Conservation (phyloP, 1,140 invertebrate genomes). For the Bactericera cockerelli region DNA sequence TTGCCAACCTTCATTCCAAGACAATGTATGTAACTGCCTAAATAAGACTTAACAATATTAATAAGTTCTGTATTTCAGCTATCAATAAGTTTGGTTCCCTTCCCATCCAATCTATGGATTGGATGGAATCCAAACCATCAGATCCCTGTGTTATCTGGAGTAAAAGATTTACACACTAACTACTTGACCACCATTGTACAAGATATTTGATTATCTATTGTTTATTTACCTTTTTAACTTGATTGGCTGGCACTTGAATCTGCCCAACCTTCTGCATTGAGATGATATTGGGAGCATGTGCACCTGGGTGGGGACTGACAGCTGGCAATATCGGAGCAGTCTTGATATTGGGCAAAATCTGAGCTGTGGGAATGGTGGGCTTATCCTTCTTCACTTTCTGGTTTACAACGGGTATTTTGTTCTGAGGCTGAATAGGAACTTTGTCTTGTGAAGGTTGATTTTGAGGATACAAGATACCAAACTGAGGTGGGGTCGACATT, state of each 20-base stretch:
- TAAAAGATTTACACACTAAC: no score
- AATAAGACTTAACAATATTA: no score
- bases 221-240: conserved; percentile 22
- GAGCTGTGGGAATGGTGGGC: background rate
- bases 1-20: no score
- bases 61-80: no score
- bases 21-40: no score
- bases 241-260: conserved; percentile 21
- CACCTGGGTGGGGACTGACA: background rate
- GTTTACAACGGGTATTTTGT: no score
- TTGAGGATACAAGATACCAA: background rate
- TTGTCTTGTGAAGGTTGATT: background rate
- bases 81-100: no score
- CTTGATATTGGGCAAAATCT: background rate
- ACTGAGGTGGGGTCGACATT: background rate
- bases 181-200: no score
- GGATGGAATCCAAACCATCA: no score
- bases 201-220: no score
- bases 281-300: conserved; percentile 11
- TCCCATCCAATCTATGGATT: no score
- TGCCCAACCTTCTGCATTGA: conserved; percentile 20
- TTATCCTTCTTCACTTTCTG: background rate
- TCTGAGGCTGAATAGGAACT: background rate
- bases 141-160: no score
- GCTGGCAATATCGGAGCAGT: background rate